Conservation (phyloP, 2,888 invertebrate species). For the Eupelmus urozonus region DNA sequence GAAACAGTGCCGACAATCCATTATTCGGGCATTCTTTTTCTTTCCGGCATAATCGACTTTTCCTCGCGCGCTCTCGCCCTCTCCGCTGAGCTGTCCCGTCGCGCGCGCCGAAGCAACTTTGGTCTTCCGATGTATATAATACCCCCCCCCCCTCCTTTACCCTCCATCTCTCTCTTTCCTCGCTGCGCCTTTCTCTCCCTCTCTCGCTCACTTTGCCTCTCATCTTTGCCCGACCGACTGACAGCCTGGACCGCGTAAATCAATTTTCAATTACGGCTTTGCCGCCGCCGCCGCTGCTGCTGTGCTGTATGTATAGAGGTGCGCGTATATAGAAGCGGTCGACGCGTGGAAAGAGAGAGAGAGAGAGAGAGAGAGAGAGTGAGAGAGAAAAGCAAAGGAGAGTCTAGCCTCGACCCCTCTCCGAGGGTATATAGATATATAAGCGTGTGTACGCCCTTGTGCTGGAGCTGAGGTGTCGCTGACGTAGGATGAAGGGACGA, state of each 20-base stretch:
- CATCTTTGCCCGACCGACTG: slow-evolving; percentile 74
- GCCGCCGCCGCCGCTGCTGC: too few relatives aligned
- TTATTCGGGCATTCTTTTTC: slow-evolving; percentile 53
- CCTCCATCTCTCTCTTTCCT: slow-evolving; percentile 29
- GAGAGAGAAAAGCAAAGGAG: slow-evolving; percentile 50
- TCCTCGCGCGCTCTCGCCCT: slow-evolving; percentile 17
- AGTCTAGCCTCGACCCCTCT: slow-evolving; percentile 40
- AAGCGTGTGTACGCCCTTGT: neutral
- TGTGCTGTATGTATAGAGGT: too few relatives aligned
- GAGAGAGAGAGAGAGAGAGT: slow-evolving; percentile 38
- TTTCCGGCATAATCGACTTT: slow-evolving; percentile 58
- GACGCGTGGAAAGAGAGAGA: slow-evolving; percentile 56
- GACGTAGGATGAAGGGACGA: slow-evolving; percentile 26
- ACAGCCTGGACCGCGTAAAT: slow-evolving; percentile 78
- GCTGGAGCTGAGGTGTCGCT: slow-evolving; percentile 35
- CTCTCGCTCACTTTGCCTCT: slow-evolving; percentile 61
- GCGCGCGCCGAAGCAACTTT: slow-evolving; percentile 47
- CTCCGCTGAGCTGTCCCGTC: slow-evolving; percentile 29
- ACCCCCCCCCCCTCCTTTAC: slow-evolving; percentile 16
- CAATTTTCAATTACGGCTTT: slow-evolving; percentile 78
- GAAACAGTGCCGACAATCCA: slow-evolving; percentile 50
- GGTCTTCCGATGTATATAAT: slow-evolving; percentile 57
- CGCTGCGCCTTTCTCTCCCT: slow-evolving; percentile 55
- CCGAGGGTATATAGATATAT: neutral
- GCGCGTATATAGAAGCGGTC: slow-evolving; percentile 52